Evolutionary conservation across 2,888 invertebrate species (phyloP).

Genomic region (Xanthorhoe spadicearia): DNA sequence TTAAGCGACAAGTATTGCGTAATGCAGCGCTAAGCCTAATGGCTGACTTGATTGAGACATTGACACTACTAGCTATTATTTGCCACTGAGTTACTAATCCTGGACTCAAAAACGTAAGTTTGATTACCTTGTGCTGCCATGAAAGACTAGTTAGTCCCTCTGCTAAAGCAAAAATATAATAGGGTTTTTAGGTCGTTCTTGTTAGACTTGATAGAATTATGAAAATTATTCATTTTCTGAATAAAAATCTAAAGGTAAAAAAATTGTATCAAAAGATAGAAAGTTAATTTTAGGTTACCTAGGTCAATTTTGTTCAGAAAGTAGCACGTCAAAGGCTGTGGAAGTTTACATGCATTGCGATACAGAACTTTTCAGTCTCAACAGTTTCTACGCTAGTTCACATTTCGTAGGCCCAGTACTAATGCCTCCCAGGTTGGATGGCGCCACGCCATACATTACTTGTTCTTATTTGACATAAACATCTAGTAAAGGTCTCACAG

Average conservation of each 20-base stretch:
- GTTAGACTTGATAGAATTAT: neutral
- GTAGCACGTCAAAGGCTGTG: too few relatives aligned
- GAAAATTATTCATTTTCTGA: too few relatives aligned
- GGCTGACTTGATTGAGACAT: slow-evolving; percentile 27
- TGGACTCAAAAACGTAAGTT: neutral
- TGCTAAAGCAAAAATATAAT: neutral
- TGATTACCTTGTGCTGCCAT: neutral
- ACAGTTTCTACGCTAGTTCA: neutral
- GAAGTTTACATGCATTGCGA: too few relatives aligned
- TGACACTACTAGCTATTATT: slow-evolving; percentile 37
- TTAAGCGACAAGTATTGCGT: slow-evolving; percentile 8
- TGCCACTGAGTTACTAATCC: slow-evolving; percentile 6
- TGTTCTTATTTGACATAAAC: slow-evolving; percentile 48
- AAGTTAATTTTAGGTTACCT: too few relatives aligned
- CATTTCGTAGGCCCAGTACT: neutral
- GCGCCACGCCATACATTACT: slow-evolving; percentile 40
- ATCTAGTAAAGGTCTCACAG: slow-evolving; percentile 24
- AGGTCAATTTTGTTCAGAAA: too few relatives aligned
- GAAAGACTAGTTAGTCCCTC: neutral
- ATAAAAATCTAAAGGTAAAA: too few relatives aligned
- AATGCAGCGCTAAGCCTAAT: slow-evolving; percentile 13
- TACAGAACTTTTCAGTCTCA: neutral
- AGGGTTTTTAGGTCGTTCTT: neutral
- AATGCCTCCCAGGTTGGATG: slow-evolving; percentile 16
- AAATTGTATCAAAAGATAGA: too few relatives aligned